These are phyloP conservation scores for Tuta absoluta DNA, from an alignment of 2,888 invertebrate species.

Conservation along the genomic window DNA sequence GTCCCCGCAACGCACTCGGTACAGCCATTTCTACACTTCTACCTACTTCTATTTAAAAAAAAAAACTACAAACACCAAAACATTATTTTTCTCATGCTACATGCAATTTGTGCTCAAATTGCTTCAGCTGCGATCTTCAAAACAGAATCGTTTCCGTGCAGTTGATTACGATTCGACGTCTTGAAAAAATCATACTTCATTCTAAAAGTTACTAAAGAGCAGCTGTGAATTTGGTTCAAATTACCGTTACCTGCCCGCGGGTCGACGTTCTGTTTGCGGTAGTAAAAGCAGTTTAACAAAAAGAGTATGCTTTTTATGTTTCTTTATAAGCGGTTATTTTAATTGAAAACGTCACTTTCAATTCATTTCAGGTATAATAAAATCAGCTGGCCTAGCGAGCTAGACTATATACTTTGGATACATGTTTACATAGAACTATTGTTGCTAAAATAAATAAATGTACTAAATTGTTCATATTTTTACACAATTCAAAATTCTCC, in stretches of 20 bases:
- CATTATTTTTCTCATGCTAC: background rate
- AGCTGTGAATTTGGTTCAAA: conserved; percentile 61
- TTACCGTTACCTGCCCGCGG: conserved; percentile 70
- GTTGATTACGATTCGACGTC: conserved; percentile 23
- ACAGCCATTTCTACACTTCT: conserved; percentile 27
- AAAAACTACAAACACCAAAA: conserved; percentile 18
- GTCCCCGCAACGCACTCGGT: conserved; percentile 49
- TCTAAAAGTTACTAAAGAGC: conserved; percentile 25
- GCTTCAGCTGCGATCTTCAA: conserved; percentile 18
- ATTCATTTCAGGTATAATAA: background rate
- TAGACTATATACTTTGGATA: background rate
- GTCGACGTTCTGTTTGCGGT: conserved; percentile 60
- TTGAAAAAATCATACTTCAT: conserved; percentile 23
- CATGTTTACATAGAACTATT: too few species aligned
- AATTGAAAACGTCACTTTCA: conserved; percentile 12
- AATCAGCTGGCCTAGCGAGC: background rate
- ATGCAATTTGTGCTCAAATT: conserved; percentile 16
- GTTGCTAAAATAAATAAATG: too few species aligned
- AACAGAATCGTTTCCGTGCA: conserved; percentile 23
- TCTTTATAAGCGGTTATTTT: background rate
- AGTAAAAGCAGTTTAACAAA: conserved; percentile 50
- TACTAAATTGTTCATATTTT: too few species aligned
- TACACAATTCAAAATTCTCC: conserved; percentile 38
- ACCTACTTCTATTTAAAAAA: background rate
- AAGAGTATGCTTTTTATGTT: conserved; percentile 27